Conservation (phyloP, 2,797 vertebrate genomes). For the Florisuga fusca region DNA sequence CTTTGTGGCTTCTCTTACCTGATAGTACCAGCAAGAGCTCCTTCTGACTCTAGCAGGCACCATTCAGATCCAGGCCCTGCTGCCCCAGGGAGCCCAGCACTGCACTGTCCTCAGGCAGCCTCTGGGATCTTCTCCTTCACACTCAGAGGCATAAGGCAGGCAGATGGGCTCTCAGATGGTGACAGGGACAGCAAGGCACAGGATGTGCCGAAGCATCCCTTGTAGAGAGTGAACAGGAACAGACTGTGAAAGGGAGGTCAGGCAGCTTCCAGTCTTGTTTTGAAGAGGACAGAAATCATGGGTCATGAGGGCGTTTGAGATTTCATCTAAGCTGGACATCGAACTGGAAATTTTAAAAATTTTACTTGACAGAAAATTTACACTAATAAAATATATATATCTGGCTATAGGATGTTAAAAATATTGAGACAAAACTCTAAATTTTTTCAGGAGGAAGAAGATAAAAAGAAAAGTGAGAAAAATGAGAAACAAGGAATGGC, state of each 20-base stretch:
- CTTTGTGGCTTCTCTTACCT: neutral
- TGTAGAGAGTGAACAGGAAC: neutral
- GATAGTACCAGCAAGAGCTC: neutral
- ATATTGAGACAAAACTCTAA: neutral
- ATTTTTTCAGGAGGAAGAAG: too few relatives aligned
- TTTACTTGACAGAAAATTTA: neutral
- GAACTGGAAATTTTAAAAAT: neutral
- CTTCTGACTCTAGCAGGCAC: fast-evolving
- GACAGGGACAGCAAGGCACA: conserved; percentile 20
- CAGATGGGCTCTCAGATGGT: conserved; percentile 50
- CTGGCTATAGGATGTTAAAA: neutral
- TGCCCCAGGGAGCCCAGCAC: neutral
- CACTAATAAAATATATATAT: neutral
- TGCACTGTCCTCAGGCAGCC: neutral
- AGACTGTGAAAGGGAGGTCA: neutral
- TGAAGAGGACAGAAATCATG: neutral
- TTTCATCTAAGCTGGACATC: neutral
- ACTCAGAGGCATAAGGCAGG: neutral
- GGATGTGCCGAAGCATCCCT: neutral
- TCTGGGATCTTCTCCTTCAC: neutral
- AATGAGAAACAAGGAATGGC: neutral
- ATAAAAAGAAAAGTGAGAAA: neutral
- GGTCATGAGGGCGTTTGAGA: neutral
- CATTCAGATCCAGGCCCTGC: neutral
- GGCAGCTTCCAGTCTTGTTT: neutral